These are phyloP conservation scores for Sebastes taczanowskii DNA, from an alignment of 2,797 vertebrate genomes.

Conservation along the genomic window DNA sequence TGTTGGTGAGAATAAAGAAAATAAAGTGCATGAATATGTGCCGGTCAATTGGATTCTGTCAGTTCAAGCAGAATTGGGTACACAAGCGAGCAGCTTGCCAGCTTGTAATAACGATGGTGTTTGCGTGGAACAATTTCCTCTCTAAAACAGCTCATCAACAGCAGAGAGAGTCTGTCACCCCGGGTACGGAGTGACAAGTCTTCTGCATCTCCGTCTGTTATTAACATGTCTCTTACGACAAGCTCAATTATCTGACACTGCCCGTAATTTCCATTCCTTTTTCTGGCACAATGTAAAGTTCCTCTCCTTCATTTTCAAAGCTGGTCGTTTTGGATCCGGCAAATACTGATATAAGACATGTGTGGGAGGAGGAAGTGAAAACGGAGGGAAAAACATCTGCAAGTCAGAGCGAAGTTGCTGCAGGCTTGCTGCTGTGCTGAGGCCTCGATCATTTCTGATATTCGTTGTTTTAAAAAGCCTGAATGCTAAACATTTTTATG, in stretches of 20 bases:
- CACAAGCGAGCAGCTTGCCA: constrained; percentile 85
- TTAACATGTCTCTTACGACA: constrained; percentile 90
- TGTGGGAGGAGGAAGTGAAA: constrained; percentile 81
- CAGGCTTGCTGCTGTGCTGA: constrained; percentile 65
- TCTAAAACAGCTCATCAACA: constrained; percentile 90
- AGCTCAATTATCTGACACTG: constrained; percentile 92
- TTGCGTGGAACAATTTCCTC: constrained; percentile 89
- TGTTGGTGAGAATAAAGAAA: constrained; percentile 89
- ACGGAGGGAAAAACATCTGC: constrained; percentile 79
- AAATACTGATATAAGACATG: constrained; percentile 86
- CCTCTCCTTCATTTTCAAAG: constrained; percentile 87
- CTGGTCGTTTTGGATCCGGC: constrained; percentile 82
- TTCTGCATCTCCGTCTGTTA: constrained; percentile 88
- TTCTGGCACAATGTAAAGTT: constrained; percentile 89
- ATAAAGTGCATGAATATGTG: constrained; percentile 89
- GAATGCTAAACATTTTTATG: constrained; percentile 10
- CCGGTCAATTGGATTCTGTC: constrained; percentile 91
- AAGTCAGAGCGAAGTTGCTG: constrained; percentile 89
- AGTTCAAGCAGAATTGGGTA: constrained; percentile 88
- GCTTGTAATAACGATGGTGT: constrained; percentile 87
- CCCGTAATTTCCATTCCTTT: constrained; percentile 90
- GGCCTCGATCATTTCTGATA: constrained; percentile 41
- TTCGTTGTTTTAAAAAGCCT: constrained; percentile 24
- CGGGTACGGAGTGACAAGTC: constrained; percentile 86
- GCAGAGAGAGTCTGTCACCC: constrained; percentile 88